Percentiles rank a stretch among this genome's conserved stretches.
phyloP scores from a whole-genome alignment of 2,113 vertebrate species.

The Chaetodon auriga region DNA sequence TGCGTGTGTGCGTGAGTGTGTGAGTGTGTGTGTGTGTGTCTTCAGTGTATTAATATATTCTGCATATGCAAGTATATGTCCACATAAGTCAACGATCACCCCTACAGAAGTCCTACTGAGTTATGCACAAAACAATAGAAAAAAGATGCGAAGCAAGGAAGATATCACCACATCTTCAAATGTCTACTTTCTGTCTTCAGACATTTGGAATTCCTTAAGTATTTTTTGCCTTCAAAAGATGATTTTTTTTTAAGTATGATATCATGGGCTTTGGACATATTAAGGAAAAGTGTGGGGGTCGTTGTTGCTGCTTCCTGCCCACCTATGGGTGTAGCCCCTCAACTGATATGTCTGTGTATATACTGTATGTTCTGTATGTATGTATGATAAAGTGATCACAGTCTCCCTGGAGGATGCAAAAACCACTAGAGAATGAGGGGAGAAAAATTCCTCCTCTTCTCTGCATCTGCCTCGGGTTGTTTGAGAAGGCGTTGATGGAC shows the following conservation, averaged over 20 bases:
- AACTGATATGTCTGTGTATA: constrained; percentile 54
- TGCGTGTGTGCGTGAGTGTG: constrained; percentile 29
- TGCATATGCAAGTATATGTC: constrained; percentile 71
- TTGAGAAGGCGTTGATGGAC: constrained; percentile 22
- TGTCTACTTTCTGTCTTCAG: constrained; percentile 39
- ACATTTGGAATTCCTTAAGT: constrained; percentile 35
- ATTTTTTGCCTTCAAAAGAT: constrained; percentile 48
- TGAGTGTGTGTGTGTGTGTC: constrained; percentile 25
- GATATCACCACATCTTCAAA: constrained; percentile 28
- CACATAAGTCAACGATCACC: constrained; percentile 32
- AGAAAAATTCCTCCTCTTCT: not conserved
- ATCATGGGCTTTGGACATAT: constrained; percentile 24
- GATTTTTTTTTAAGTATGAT: constrained; percentile 27
- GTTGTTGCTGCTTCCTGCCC: constrained; percentile 54
- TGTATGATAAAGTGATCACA: constrained; percentile 60
- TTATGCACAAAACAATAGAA: not conserved
- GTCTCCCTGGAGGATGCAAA: constrained; percentile 30
- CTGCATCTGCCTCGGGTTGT: constrained; percentile 8
- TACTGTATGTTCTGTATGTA: constrained; percentile 73
- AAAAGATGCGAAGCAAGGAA: constrained; percentile 12
- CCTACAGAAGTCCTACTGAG: constrained; percentile 17
- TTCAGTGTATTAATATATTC: constrained; percentile 50
- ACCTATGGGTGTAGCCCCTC: constrained; percentile 5
- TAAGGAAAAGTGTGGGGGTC: not conserved
- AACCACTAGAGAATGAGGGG: constrained; percentile 33